Conservation (phyloP, 2,888 invertebrate species). For the Drosophila sordidula region DNA sequence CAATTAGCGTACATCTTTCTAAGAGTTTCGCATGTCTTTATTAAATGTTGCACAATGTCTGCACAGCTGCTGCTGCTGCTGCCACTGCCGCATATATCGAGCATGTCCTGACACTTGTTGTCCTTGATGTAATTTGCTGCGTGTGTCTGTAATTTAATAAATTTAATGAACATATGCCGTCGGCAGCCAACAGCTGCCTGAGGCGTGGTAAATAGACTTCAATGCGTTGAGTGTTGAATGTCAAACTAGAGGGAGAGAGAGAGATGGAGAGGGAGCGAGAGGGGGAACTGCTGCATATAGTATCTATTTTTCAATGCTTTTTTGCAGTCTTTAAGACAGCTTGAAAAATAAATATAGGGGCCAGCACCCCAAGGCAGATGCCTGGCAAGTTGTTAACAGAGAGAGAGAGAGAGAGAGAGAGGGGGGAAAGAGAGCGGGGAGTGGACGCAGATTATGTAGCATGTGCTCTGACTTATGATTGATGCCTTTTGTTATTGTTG, state of each 20-base stretch:
- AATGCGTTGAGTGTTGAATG: slow-evolving; percentile 39
- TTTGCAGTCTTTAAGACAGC: slow-evolving; percentile 26
- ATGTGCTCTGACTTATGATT: slow-evolving; percentile 78
- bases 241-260: slow-evolving; percentile 24
- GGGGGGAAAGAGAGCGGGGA: not conserved
- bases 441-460: slow-evolving; percentile 54
- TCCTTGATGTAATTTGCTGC: slow-evolving; percentile 32
- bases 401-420: not conserved
- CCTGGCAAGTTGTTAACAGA: not conserved
- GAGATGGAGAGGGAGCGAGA: too few species aligned
- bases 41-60: slow-evolving; percentile 76
- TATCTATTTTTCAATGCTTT: slow-evolving; percentile 43
- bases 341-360: slow-evolving; percentile 20
- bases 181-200: slow-evolving; percentile 37
- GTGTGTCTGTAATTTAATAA: slow-evolving; percentile 73
- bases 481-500: slow-evolving; percentile 76
- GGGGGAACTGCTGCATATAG: not conserved
- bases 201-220: slow-evolving; percentile 60
- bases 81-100: slow-evolving; percentile 22
- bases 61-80: slow-evolving; percentile 51
- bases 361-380: slow-evolving; percentile 12
- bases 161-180: slow-evolving; percentile 81
- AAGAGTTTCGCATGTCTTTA: slow-evolving; percentile 70
- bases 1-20: slow-evolving; percentile 68
- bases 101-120: slow-evolving; percentile 43